phyloP scores from a whole-genome alignment of 2,888 invertebrate species.

The Lacanobia wlatinum region DNA sequence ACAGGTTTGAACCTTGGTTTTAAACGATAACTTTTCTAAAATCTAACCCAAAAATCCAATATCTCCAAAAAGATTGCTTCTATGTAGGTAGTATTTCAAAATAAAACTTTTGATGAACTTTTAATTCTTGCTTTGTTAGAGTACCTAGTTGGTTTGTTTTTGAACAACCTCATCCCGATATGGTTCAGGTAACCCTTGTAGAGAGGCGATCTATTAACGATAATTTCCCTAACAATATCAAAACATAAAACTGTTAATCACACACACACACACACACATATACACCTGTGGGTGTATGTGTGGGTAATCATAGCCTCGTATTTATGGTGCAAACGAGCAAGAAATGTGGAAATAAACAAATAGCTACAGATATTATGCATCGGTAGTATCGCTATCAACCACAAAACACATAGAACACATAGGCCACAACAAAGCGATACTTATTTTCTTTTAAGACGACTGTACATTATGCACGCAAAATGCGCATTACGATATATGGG shows the following conservation, averaged over 20 bases:
- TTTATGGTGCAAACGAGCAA: slow-evolving; percentile 1
- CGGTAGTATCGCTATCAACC: background rate
- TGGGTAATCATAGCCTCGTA: slow-evolving; percentile 15
- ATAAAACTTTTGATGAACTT: background rate
- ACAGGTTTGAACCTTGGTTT: too few relatives aligned
- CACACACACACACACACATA: too few relatives aligned
- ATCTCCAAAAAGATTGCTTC: too few relatives aligned
- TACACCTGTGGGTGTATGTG: too few relatives aligned
- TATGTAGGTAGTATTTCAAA: too few relatives aligned
- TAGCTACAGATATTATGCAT: slow-evolving; percentile 6
- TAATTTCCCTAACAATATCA: background rate
- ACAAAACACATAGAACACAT: background rate
- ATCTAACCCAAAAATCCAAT: too few relatives aligned
- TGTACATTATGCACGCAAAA: too few relatives aligned
- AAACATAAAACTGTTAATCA: background rate
- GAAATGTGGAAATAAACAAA: slow-evolving; percentile 29
- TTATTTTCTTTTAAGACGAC: background rate
- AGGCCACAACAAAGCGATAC: background rate
- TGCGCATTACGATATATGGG: too few relatives aligned
- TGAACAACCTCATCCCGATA: background rate
- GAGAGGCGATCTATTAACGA: background rate
- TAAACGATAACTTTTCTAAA: too few relatives aligned
- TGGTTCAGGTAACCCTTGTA: background rate
- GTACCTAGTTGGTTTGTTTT: background rate
- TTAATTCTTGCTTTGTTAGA: too few relatives aligned